Base-by-base conservation (phyloP, 2,888 invertebrate species). In the Lagria hirta region DNA sequence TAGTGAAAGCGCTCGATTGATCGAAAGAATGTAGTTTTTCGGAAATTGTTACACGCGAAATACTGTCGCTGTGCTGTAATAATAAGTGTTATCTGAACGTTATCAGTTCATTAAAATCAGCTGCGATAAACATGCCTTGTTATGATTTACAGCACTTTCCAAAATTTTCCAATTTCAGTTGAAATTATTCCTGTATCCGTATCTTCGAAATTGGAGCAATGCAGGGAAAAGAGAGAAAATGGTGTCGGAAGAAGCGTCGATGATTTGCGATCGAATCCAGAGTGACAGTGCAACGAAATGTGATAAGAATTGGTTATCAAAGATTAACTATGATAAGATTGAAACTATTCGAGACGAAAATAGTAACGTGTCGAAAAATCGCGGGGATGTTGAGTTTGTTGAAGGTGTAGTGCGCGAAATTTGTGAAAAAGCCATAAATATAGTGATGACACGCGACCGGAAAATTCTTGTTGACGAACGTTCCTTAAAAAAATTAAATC, bases 391-490 rank as follows among this genome's bases (percentile, higher is more conserved):
- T 16, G 48, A 22, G 11, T 55, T 56, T 35, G 34, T 61, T 13
- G 24, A 36, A 12, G 47, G 34, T 12, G 28, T 62, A 11, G 22
- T 62, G 10, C 20, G 42, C 8, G 57, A 58, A 43, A 51, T 61
- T 23, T 52, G 55, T 43, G 56, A 55, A 33, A 51, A 40, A 36
- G 61, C 54, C 18, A 32, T 56, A 37, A 36, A 43, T 43, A 52
- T 45, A 23, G 50, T 49, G 40, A 57, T 58, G 52, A 47, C 49
- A 11, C 52, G 60, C 17, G 53, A 52, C 32, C 53, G 45, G 6
- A 48, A 40, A 20, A 27, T 57, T 7, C 52, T 33, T 11, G 43
- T 26, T n/a, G 45, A 57, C 17, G 58, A 60, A 12, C 51, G 52
- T 12, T 38, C 49, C 13, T 24, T 49, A 18, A 54, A 50, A 10